phyloP scores from a whole-genome alignment of 2,888 invertebrate genomes.

The Craniophora ligustri region DNA sequence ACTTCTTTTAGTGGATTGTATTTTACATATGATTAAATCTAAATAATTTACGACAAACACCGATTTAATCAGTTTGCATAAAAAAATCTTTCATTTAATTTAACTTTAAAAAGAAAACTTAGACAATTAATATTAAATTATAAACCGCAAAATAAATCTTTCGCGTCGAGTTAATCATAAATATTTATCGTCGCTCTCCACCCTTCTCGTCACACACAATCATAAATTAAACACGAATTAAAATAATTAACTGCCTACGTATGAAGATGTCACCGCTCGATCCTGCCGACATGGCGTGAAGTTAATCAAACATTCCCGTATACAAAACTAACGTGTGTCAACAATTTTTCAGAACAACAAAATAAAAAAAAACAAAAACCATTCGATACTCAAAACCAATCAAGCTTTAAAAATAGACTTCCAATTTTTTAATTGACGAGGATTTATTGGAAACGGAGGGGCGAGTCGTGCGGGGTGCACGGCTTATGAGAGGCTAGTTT shows the following conservation, averaged over 20 bases:
- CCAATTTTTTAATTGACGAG: slow-evolving; percentile 45
- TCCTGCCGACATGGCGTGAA: slow-evolving; percentile 41
- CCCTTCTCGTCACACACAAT: slow-evolving; percentile 58
- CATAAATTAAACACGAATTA: slow-evolving; percentile 50
- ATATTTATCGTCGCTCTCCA: slow-evolving; percentile 51
- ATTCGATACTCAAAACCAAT: slow-evolving; percentile 62
- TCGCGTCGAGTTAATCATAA: slow-evolving; percentile 46
- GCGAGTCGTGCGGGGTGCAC: slow-evolving; percentile 44
- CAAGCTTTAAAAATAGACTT: slow-evolving; percentile 66
- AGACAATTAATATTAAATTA: slow-evolving; percentile 28
- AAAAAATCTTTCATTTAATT: neutral
- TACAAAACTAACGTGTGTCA: slow-evolving; percentile 44
- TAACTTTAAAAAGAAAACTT: slow-evolving; percentile 10
- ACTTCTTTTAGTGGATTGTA: neutral
- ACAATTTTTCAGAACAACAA: slow-evolving; percentile 67
- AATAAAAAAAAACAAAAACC: slow-evolving; percentile 61
- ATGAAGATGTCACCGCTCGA: slow-evolving; percentile 62
- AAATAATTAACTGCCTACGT: slow-evolving; percentile 50
- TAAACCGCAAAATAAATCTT: slow-evolving; percentile 41
- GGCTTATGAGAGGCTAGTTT: slow-evolving; percentile 54
- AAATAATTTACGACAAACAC: neutral
- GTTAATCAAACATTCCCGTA: slow-evolving; percentile 12
- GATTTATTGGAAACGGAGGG: slow-evolving; percentile 21
- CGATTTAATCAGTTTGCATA: neutral
- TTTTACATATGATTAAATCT: neutral